Evolutionary conservation across 2,797 vertebrate species (phyloP), one percentile per base, ranked within the genome.

Genomic region (Bovichtus diacanthus): DNA sequence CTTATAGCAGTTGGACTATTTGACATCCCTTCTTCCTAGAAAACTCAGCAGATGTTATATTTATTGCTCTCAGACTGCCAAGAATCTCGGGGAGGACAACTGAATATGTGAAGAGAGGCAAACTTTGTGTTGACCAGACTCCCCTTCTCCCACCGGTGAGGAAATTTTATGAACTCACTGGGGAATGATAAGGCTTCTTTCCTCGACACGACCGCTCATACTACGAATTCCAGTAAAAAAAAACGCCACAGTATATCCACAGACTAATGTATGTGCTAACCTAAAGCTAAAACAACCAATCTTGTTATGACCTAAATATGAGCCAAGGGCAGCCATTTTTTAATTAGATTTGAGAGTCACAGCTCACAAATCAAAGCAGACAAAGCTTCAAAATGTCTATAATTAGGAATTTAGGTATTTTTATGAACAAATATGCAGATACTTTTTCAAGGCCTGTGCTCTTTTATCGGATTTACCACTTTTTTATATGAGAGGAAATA

Each of bases 11-110:
- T 80, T 81, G 67, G 82, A 88, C 77, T 80, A 34, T 75, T 85
- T 19, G 10, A 78, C 84, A 84, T 83, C 79, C 80, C 64, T 18
- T 76, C 56, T 91, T 90, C 89, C 82, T 92, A 84, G 88, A 94
- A 90, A 91, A 90, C 83, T 27, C 78, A 87, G 85, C 87, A 93
- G 92, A 93, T 93, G 89, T 89, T 90, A 56, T 83, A 82, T 89
- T 93, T 93, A 93, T 92, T 88, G 83, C 59, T 7, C 54, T 74
- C 61, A 9, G 54, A 46, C 78, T 78, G 90, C 91, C 89, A 89
- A 92, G 83, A 92, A 89, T 92, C 90, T 86, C 44, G 18, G 80
- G 89, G 90, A 92, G 86, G 81, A 92, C 76, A 80, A 88, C 38
- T 38, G 73, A 87, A 87, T 83, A 82, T 36, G 80, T 85, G 82